Conservation (phyloP, 1,140 invertebrate species). For the Adoxophyes honmai region DNA sequence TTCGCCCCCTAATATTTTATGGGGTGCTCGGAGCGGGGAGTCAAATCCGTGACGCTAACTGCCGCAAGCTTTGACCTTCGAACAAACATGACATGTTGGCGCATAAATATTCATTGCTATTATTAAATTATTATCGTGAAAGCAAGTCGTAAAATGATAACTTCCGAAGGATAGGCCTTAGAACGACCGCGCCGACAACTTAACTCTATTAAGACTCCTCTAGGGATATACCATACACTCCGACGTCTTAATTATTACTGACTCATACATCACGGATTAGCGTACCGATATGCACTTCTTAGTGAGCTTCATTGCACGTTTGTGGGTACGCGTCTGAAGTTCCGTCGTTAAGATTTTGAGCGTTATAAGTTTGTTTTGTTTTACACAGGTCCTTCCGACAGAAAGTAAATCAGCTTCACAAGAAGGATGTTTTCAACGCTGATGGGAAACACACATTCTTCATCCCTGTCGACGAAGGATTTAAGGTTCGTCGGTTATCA, state of each 20-base stretch:
- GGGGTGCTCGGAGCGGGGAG: neutral
- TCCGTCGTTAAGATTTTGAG: too few species aligned
- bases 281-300: too few species aligned
- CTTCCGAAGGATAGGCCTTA: neutral
- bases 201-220: conserved; percentile 11
- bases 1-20: conserved; percentile 13
- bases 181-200: neutral
- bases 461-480: conserved; percentile 92
- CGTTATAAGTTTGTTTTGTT: conserved; percentile 15
- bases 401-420: conserved; percentile 83
- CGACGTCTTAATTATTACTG: conserved; percentile 14
- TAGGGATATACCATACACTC: conserved; percentile 11
- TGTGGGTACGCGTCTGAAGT: too few species aligned
- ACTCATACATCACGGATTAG: conserved; percentile 15
- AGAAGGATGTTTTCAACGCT: conserved; percentile 85
- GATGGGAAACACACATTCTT: conserved; percentile 92
- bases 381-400: conserved; percentile 84
- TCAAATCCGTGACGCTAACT: conserved; percentile 13
- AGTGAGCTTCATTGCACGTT: too few species aligned
- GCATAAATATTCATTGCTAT: conserved; percentile 13
- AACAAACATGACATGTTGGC: conserved; percentile 9
- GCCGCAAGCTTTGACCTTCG: conserved; percentile 6
- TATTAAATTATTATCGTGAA: conserved; percentile 11
- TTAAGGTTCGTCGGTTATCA: conserved; percentile 80
- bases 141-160: conserved; percentile 13